These are phyloP conservation scores for Phenacoccus solenopsis DNA, from an alignment of 1,140 invertebrate species.

Conservation along the genomic window DNA sequence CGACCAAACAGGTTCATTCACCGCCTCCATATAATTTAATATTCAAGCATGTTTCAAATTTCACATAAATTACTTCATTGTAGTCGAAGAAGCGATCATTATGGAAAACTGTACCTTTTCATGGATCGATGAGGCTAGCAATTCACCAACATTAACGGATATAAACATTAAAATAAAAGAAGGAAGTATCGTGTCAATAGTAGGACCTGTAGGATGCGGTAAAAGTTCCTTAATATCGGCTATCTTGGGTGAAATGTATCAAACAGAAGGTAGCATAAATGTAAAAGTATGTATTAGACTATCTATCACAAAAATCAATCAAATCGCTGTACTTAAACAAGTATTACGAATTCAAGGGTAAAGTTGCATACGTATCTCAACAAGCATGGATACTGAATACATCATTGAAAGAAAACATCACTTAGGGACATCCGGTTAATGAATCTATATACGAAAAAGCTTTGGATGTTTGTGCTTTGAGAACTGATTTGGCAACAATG, in stretches of 20 bases:
- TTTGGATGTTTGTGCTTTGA: slow-evolving; percentile 69
- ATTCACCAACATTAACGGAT: background rate
- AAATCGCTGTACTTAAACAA: no score
- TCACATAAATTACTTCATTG: slow-evolving; percentile 29
- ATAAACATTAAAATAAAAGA: background rate
- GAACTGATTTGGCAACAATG: slow-evolving; percentile 70
- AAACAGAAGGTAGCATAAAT: slow-evolving; percentile 44
- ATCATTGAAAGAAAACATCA: slow-evolving; percentile 73
- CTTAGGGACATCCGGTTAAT: slow-evolving; percentile 61
- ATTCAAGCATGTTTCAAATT: background rate
- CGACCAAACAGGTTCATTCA: slow-evolving; percentile 29
- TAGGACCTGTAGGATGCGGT: slow-evolving; percentile 63
- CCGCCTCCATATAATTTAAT: background rate
- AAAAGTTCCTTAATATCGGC: slow-evolving; percentile 64
- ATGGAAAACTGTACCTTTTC: background rate
- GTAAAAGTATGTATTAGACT: slow-evolving; percentile 33
- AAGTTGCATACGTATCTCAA: slow-evolving; percentile 77
- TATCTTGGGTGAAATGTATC: slow-evolving; percentile 59
- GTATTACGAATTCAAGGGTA: slow-evolving; percentile 41
- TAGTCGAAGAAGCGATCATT: background rate
- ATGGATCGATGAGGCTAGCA: slow-evolving; percentile 22
- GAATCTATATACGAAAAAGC: slow-evolving; percentile 62
- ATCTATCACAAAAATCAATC: background rate
- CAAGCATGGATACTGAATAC: slow-evolving; percentile 91
- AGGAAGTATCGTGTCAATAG: slow-evolving; percentile 34